Base-by-base conservation (phyloP, 2,113 vertebrate genomes). In the Eurystomus gularis region DNA sequence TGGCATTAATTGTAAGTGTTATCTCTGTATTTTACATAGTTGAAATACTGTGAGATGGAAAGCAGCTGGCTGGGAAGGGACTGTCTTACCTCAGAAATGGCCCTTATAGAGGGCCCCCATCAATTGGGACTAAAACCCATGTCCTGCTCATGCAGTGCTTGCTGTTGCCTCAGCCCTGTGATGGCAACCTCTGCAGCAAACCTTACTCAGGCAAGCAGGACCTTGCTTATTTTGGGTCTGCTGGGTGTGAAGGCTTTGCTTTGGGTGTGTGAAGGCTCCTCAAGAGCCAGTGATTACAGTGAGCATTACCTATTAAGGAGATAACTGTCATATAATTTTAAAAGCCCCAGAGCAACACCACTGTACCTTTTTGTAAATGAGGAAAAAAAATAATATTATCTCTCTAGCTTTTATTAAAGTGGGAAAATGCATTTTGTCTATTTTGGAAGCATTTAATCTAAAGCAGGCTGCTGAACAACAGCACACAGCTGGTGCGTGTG, bases 341-440 rank as follows among this genome's bases (percentile, higher is more conserved):
- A 78, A 78, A 94, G 35, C 21, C 57, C 48, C 39, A 33, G 17
- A 64, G 73, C n/a, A 90, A 29, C 25, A 64, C 28, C 64, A 46
- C 21, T 20, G 20, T 39, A 46, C 24, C 23, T 77, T 66, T 80
- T 49, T 16, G 8, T 46, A 49, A 71, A 61, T 12, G 49, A n/a
- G 25, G 46, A 62, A 68, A 83, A 46, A 76, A 69, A 48, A 58
- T 44, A 17, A 75, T 70, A 61, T 61, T 37, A 1, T 40, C 24
- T 57, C 17, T n/a, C 6, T 12, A 2, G 1, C 11, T 82, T 88
- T 60, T 19, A 13, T 33, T 42, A 9, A 54, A 64, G 57, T 37
- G 7, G 23, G 35, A 52, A 58, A 65, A 35, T 3, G 2, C 0
- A 9, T 68, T 93, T 73, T 81, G 42, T 33, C 31, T 44, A 0